Base-by-base conservation (phyloP, 2,888 invertebrate genomes). In the Lumbricus terrestris region DNA sequence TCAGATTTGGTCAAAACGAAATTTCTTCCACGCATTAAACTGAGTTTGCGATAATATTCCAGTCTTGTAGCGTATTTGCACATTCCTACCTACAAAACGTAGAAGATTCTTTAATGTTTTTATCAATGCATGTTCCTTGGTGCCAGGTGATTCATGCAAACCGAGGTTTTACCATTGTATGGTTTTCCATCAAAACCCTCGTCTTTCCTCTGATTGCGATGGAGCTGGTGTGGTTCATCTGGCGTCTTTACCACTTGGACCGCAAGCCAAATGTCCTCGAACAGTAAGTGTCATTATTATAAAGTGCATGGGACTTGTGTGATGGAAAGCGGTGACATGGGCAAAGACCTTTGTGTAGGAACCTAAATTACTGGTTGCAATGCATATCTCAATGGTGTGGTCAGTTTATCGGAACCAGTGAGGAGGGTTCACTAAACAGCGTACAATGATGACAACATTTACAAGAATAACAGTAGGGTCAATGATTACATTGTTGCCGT, bases 111-210 rank as follows among this genome's bases (percentile, higher is more conserved):
- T 3, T 23, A 23, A 33, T 88, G 69, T 69, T 69, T 69, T 69
- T n/a, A n/a, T 29, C n/a, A 69, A n/a, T 23, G 23, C 20, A 18
- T 33, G 33, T 83, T 18, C 16, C 34, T 85, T 85, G 37, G 34
- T 90, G 85, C 20, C 94, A 97, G 96, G 96, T 97, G 2, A 99
- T 99, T 92, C 97, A 98, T 95, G 99, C 99, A 96, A 99, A 99
- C 95, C 99, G 99, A 88, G 99, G 99, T 0, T 99, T 99, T 95
- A 99, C 99, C 0, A 97, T 97, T 95, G 97, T 99, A 16, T 99
- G 99, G 99, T 96, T 99, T 82, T 96, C 97, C 29, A 95, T 99
- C 91, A 99, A 99, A 96, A 97, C 98, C 0, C 95, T 97, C 38
- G 97, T 98, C 95, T 98, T 98, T 93, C 99, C 99, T 0, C 96